These are phyloP conservation scores for Pseudachorutes palmiensis DNA, from an alignment of 1,140 invertebrate species.

Conservation along the genomic window DNA sequence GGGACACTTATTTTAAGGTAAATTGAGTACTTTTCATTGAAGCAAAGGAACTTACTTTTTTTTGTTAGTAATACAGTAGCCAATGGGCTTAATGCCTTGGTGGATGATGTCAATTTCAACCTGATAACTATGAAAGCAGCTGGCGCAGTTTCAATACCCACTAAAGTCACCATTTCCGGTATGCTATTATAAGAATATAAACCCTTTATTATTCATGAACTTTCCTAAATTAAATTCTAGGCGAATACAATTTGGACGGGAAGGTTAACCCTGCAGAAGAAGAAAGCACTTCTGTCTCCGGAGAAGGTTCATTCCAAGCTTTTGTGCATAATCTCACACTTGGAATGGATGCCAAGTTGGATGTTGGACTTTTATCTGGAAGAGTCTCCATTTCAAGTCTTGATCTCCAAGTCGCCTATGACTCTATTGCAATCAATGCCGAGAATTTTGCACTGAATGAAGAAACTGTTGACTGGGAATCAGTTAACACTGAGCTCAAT, in stretches of 20 bases:
- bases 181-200: background rate
- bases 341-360: background rate
- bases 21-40: background rate
- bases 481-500: constrained; percentile 2
- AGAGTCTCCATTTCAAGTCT: background rate
- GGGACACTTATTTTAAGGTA: background rate
- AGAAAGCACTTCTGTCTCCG: background rate
- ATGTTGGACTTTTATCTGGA: background rate
- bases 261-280: background rate
- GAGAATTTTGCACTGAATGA: constrained; percentile 4
- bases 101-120: background rate
- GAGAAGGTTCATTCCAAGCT: background rate
- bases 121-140: background rate
- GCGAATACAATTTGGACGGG: background rate
- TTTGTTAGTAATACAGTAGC: background rate
- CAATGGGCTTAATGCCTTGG: background rate
- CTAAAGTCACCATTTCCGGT: background rate
- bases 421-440: background rate
- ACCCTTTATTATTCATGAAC: background rate
- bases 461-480: constrained; percentile 1
- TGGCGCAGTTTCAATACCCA: background rate
- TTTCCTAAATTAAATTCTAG: background rate
- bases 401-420: background rate
- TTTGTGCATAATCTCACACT: background rate
- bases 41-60: background rate